These are phyloP conservation scores for Ceratina japonica DNA, from an alignment of 1,140 invertebrate species.

Conservation along the genomic window DNA sequence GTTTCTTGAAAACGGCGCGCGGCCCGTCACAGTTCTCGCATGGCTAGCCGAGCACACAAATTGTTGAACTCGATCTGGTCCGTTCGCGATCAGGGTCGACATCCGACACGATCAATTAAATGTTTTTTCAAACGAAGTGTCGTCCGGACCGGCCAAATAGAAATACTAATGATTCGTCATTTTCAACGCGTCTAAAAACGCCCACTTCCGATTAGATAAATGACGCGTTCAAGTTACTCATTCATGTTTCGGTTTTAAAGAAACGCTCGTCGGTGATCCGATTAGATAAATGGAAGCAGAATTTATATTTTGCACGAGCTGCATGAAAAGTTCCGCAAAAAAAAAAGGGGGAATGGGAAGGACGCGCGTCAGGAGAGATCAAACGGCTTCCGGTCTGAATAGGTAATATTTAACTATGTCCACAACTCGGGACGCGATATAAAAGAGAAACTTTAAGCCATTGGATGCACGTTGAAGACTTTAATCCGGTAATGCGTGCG, in stretches of 20 bases:
- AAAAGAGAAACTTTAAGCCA: conserved; percentile 33
- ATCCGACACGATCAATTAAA: conserved; percentile 27
- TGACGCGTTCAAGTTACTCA: neutral
- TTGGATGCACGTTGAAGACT: neutral
- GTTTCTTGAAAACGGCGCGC: neutral
- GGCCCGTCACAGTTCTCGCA: conserved; percentile 2
- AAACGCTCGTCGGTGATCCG: too few species aligned
- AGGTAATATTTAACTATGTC: neutral
- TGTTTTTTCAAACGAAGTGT: neutral
- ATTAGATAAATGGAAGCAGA: neutral
- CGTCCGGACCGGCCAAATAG: too few species aligned
- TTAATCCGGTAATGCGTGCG: conserved; percentile 52
- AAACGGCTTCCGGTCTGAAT: neutral
- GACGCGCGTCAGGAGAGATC: neutral
- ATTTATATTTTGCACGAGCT: too few species aligned
- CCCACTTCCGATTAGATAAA: neutral
- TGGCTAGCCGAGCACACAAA: conserved; percentile 15
- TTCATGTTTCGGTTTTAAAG: too few species aligned
- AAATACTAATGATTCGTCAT: too few species aligned
- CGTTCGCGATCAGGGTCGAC: neutral
- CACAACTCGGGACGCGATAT: neutral
- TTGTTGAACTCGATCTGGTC: neutral
- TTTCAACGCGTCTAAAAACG: neutral
- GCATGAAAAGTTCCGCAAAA: neutral
- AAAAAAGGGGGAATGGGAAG: neutral